Base-by-base conservation (phyloP, 2,113 vertebrate species). In the Cephalopholis sonnerati region DNA sequence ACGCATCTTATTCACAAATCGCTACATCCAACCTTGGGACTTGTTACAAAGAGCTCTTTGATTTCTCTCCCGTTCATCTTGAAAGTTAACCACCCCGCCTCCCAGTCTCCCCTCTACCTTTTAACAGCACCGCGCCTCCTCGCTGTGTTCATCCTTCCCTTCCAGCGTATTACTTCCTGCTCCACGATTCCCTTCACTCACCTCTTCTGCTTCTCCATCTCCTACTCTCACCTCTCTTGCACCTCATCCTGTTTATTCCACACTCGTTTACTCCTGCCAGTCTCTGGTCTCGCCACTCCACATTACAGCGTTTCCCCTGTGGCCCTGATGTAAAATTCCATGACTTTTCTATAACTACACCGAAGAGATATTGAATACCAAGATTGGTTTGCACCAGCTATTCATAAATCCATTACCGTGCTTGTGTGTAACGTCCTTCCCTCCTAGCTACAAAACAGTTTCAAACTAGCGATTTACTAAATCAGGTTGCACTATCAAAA, bases 11-110 rank as follows among this genome's bases (percentile, higher is more conserved):
- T 85, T 89, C 80, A 88, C 84, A 90, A 89, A 90, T 84, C 20
- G 2, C 72, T 67, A 76, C 74, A 77, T 25, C 54, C 77, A 87
- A 90, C 86, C 68, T 70, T 85, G 78, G 86, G 90, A 81, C 59
- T 83, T 61, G 77, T 79, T 86, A 64, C 85, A 89, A 86, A 93
- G 67, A 83, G 74, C 68, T 39, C 86, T 90, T 87, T 83, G 74
- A 89, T 88, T 89, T 85, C 53, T 7, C 76, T 53, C n/a, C 59
- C 0, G 22, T 73, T 88, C 76, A 57, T 78, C 71, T 82, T 73
- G 46, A 83, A 82, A 83, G 85, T 74, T 77, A 77, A 64, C 59
- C 62, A 53, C 12, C 46, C 36, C 2, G n/a, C 68, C 44, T 36
- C 41, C 9, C 55, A 7, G 3, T 44, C 62, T 69, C 46, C 48